Conservation (phyloP, 2,888 invertebrate species). For the Dione vanillae region DNA sequence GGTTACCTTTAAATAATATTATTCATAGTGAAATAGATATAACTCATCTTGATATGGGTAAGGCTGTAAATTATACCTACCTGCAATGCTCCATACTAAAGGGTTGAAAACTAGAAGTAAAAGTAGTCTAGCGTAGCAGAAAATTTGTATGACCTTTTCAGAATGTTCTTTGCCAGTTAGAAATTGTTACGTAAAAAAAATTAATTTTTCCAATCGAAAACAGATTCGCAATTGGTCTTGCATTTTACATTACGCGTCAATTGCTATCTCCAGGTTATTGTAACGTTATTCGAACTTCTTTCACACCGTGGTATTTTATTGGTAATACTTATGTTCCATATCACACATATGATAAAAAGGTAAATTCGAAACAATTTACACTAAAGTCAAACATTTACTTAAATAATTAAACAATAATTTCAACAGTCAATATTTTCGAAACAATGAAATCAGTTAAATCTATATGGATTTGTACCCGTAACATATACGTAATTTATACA, state of each 20-base stretch:
- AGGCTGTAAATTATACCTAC: conserved; percentile 34
- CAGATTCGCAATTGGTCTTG: conserved; percentile 34
- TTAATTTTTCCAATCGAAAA: conserved; percentile 10
- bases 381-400: too few species aligned
- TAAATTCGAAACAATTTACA: too few species aligned
- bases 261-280: conserved; percentile 44
- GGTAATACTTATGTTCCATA: too few species aligned
- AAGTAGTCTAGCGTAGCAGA: conserved; percentile 17
- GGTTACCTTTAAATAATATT: conserved; percentile 35
- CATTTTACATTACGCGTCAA: conserved; percentile 49
- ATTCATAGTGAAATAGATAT: conserved; percentile 37
- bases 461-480: too few species aligned
- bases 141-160: background rate
- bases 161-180: background rate
- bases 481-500: too few species aligned
- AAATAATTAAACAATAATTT: too few species aligned
- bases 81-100: conserved; percentile 33
- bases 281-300: conserved; percentile 33
- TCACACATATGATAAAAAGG: too few species aligned
- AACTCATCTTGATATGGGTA: conserved; percentile 40
- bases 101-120: conserved; percentile 28
- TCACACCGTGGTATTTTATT: conserved; percentile 40
- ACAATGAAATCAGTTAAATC: too few species aligned
- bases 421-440: too few species aligned
- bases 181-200: background rate